Percentiles rank a stretch among this genome's conserved stretches.
Evolutionary conservation across 2,113 vertebrate genomes (phyloP).

Genomic region (Felis catus): F.catus_Fca126_mat1.0 CM031415.1:8396001-8396500

Average conservation of each 20-base stretch:
- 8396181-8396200: too few species aligned
- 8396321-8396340: neutral
- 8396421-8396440: neutral
- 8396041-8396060: too few species aligned
- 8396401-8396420: neutral
- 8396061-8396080: too few species aligned
- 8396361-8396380: neutral
- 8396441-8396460: neutral
- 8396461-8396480: neutral
- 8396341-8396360: neutral
- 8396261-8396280: neutral
- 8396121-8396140: too few species aligned
- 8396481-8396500: slow-evolving; percentile 23
- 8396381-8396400: neutral
- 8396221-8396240: neutral
- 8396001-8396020: too few species aligned
- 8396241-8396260: neutral
- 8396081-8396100: too few species aligned
- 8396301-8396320: neutral
- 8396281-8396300: neutral
- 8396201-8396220: too few species aligned
- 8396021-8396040: too few species aligned
- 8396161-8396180: too few species aligned
- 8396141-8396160: too few species aligned
- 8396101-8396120: too few species aligned